Conservation (phyloP, 2,797 vertebrate species). For the Hypotaenidia philippensis region DNA sequence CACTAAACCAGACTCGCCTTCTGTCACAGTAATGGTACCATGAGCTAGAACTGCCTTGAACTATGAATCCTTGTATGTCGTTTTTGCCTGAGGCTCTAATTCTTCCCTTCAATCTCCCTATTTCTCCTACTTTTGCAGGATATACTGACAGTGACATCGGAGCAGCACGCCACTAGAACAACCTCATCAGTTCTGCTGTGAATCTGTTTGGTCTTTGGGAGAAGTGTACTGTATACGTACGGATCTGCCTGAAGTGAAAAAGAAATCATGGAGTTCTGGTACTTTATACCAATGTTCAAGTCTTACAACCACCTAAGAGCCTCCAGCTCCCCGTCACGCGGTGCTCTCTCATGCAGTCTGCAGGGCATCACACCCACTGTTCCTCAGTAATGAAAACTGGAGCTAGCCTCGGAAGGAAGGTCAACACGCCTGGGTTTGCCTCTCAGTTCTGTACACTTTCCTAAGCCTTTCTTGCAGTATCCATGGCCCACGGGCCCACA, state of each 20-base stretch:
- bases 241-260: neutral
- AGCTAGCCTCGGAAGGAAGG: neutral
- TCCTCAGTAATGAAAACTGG: neutral
- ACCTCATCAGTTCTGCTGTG: neutral
- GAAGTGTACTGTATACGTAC: accelerated
- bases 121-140: neutral
- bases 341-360: neutral
- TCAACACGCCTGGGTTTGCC: neutral
- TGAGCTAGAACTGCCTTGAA: neutral
- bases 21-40: neutral
- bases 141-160: neutral
- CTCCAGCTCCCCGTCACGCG: neutral
- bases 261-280: neutral
- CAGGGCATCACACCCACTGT: neutral
- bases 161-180: neutral
- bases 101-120: neutral
- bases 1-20: neutral
- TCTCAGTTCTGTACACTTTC: neutral
- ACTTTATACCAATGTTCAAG: neutral
- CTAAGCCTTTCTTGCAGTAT: neutral
- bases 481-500: neutral
- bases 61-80: neutral
- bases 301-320: neutral
- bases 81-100: neutral
- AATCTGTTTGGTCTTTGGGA: neutral